These are phyloP conservation scores for Gallinago media DNA, from an alignment of 2,113 vertebrate genomes.

Conservation along the genomic window DNA sequence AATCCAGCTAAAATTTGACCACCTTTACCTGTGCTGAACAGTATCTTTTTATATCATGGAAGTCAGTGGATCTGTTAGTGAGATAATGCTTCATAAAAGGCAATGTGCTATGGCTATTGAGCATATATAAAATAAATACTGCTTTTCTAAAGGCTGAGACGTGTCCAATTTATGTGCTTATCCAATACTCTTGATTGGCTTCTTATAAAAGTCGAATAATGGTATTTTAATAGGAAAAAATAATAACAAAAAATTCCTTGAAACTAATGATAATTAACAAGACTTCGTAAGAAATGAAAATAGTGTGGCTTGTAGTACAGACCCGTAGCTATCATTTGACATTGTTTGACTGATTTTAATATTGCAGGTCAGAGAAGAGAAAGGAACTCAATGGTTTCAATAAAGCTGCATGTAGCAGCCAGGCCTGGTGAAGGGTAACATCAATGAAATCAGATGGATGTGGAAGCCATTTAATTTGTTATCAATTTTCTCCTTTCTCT, in stretches of 20 bases:
- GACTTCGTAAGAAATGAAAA: not conserved
- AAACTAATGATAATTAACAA: not conserved
- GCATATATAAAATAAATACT: not conserved
- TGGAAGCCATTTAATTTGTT: not conserved
- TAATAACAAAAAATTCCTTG: not conserved
- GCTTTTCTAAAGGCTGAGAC: not conserved
- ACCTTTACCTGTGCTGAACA: not conserved
- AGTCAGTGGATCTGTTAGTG: not conserved
- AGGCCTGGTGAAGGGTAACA: not conserved
- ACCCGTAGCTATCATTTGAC: not conserved
- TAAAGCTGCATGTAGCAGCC: not conserved
- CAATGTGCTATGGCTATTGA: accelerated
- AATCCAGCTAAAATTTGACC: not conserved
- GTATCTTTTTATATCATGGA: not conserved
- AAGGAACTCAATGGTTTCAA: not conserved
- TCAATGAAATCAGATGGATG: not conserved
- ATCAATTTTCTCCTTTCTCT: not conserved
- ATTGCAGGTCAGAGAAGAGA: not conserved
- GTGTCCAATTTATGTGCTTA: not conserved
- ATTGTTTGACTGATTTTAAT: not conserved
- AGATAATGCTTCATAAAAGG: not conserved
- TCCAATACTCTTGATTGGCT: not conserved
- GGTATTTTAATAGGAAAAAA: not conserved
- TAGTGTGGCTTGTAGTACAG: not conserved
- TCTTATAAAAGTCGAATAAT: not conserved